Evolutionary conservation across 2,113 vertebrate genomes (phyloP).

Genomic region (Elachura formosa): DNA sequence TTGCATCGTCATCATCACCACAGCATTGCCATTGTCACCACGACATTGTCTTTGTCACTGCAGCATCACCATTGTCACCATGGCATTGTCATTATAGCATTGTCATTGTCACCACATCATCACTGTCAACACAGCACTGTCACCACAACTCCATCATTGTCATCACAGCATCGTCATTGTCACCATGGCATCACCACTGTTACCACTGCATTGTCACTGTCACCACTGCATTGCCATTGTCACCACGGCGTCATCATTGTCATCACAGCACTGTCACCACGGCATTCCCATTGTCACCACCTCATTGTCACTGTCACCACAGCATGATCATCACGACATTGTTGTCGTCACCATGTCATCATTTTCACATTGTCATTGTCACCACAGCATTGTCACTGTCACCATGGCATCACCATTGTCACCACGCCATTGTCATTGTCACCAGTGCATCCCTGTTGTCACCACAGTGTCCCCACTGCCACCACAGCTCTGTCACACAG

Average conservation of each 20-base stretch:
- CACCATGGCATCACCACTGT: not conserved
- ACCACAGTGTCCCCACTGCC: fast-evolving
- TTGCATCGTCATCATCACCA: fast-evolving
- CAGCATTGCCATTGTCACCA: not conserved
- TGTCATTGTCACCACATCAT: fast-evolving
- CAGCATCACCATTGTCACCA: not conserved
- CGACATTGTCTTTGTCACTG: too few species aligned
- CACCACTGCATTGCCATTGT: fast-evolving
- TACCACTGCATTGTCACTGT: not conserved
- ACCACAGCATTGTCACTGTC: not conserved
- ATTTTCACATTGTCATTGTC: not conserved
- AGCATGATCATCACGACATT: fast-evolving
- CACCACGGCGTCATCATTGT: too few species aligned
- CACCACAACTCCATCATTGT: not conserved
- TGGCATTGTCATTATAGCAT: fast-evolving
- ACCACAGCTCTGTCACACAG: not conserved
- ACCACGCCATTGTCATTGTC: fast-evolving
- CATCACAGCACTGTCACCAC: not conserved
- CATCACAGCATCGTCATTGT: not conserved
- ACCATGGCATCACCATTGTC: not conserved
- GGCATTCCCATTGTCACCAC: not conserved
- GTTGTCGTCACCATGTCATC: not conserved
- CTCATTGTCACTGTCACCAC: not conserved
- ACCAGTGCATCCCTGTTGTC: not conserved
- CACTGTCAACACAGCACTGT: not conserved